Conservation (phyloP, 1,140 invertebrate genomes). For the Lordiphosa collinella region DNA sequence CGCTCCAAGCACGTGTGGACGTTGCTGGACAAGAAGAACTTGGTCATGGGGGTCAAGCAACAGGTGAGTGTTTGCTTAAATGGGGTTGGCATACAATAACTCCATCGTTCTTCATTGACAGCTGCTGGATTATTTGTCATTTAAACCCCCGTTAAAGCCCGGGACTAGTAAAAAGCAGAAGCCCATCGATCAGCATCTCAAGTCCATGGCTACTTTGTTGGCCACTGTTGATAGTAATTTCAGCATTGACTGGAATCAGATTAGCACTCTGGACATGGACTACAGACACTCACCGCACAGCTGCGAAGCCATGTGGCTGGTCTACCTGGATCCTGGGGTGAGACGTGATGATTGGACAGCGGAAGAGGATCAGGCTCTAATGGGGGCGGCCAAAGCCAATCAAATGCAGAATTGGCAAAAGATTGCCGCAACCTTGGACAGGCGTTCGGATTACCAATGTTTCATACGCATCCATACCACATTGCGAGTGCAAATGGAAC, state of each 20-base stretch:
- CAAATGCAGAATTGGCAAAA: slow-evolving; percentile 83
- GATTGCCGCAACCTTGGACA: slow-evolving; percentile 82
- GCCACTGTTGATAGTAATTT: slow-evolving; percentile 46
- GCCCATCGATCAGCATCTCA: slow-evolving; percentile 26
- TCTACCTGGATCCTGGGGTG: slow-evolving; percentile 84
- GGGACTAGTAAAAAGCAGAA: slow-evolving; percentile 19
- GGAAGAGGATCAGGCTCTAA: slow-evolving; percentile 82
- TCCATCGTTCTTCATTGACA: background rate
- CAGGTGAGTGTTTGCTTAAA: slow-evolving; percentile 35
- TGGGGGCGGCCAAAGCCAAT: slow-evolving; percentile 79
- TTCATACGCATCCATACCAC: slow-evolving; percentile 84
- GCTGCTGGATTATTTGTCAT: slow-evolving; percentile 38
- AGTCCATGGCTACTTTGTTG: slow-evolving; percentile 37
- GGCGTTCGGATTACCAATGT: slow-evolving; percentile 84
- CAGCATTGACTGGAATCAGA: slow-evolving; percentile 73
- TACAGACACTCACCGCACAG: slow-evolving; percentile 81
- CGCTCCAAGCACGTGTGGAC: slow-evolving; percentile 58
- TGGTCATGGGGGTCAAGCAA: slow-evolving; percentile 68
- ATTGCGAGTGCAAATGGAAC: slow-evolving; percentile 65
- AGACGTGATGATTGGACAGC: slow-evolving; percentile 83
- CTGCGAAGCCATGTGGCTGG: slow-evolving; percentile 84
- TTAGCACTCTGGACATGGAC: slow-evolving; percentile 79
- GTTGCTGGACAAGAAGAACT: slow-evolving; percentile 53
- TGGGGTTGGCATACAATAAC: background rate
- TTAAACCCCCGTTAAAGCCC: background rate